Evolutionary conservation across 2,113 vertebrate genomes (phyloP).

Genomic region (Brienomyrus longianalis): DNA sequence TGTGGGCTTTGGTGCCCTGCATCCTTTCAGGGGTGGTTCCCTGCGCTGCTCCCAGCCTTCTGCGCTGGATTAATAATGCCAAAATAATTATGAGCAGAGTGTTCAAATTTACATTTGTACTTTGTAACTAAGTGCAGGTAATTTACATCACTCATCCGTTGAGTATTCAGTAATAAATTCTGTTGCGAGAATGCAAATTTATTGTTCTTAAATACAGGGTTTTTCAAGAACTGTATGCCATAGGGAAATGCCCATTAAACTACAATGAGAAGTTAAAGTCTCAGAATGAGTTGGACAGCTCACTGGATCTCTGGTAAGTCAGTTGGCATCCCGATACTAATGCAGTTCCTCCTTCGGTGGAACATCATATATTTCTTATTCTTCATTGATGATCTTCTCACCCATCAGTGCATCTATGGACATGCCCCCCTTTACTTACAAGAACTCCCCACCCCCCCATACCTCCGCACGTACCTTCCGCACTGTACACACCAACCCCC

Average conservation of each 20-base stretch:
- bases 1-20: background rate
- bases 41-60: background rate
- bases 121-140: background rate
- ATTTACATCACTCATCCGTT: background rate
- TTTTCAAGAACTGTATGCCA: background rate
- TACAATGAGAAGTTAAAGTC: background rate
- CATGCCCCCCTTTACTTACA: no score
- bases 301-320: constrained; percentile 17
- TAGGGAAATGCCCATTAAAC: background rate
- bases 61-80: background rate
- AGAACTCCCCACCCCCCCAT: no score
- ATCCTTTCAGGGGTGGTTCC: background rate
- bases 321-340: background rate
- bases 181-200: background rate
- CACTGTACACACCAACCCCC: no score
- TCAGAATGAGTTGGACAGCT: constrained; percentile 1
- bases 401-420: no score
- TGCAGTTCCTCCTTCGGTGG: background rate
- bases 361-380: background rate
- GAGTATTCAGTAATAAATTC: background rate
- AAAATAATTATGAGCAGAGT: background rate
- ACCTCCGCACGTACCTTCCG: no score
- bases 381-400: background rate
- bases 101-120: background rate
- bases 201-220: background rate